Percentiles rank a stretch among this genome's conserved stretches.
phyloP scores from a whole-genome alignment of 2,797 vertebrate genomes.

The Brachyalestes nurse region DNA sequence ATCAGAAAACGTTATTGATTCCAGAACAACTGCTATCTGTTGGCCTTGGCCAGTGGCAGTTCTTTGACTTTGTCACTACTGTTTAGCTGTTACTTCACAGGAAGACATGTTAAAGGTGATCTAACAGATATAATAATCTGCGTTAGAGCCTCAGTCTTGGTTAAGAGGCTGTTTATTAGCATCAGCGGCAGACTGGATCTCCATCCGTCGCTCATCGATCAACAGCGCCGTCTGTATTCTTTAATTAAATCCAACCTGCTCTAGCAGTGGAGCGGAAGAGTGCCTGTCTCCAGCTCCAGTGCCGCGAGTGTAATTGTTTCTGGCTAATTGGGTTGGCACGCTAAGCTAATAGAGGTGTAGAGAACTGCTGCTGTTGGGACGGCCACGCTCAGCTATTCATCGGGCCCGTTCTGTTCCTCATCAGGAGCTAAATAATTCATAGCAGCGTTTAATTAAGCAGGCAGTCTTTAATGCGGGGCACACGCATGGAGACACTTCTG shows the following conservation, averaged over 20 bases:
- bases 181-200: neutral
- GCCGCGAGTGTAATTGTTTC: conserved; percentile 35
- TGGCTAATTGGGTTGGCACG: conserved; percentile 39
- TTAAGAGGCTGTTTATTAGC: conserved; percentile 19
- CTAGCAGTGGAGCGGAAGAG: conserved; percentile 7
- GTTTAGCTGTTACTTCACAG: too few relatives aligned
- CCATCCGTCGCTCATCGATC: conserved; percentile 10
- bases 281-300: neutral
- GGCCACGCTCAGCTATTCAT: conserved; percentile 53
- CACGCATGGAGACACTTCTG: neutral
- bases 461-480: conserved; percentile 56
- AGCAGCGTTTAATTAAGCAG: conserved; percentile 64
- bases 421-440: conserved; percentile 64
- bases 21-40: too few relatives aligned
- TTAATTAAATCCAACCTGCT: conserved; percentile 13
- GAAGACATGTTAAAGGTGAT: neutral
- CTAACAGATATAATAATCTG: neutral
- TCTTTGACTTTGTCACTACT: too few relatives aligned
- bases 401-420: conserved; percentile 55
- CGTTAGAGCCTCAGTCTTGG: neutral
- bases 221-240: neutral
- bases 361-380: conserved; percentile 39
- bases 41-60: too few relatives aligned
- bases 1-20: too few relatives aligned
- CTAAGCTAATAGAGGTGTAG: conserved; percentile 52